phyloP scores from a whole-genome alignment of 2,113 vertebrate genomes.

The Delphinapterus leucas region DNA sequence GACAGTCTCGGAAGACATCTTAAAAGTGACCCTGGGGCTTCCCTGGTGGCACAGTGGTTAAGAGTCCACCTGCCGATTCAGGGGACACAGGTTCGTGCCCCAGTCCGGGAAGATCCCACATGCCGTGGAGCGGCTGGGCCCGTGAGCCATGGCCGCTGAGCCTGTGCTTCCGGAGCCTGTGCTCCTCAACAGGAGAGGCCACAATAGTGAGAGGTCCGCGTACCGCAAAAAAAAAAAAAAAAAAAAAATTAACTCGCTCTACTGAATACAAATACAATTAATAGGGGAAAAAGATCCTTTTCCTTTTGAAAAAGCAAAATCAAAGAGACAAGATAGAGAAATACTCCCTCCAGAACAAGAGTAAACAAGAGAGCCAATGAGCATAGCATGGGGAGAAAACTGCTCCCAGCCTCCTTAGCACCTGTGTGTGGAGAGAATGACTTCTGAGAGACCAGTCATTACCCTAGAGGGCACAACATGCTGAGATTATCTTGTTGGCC shows the following conservation, averaged over 20 bases:
- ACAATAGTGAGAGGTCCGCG: too few relatives aligned
- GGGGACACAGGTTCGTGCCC: too few relatives aligned
- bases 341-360: not conserved
- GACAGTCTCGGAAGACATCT: not conserved
- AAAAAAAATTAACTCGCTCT: not conserved
- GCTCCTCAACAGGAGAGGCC: too few relatives aligned
- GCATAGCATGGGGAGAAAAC: not conserved
- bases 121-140: too few relatives aligned
- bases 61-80: too few relatives aligned
- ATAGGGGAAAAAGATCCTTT: not conserved
- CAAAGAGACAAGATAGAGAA: not conserved
- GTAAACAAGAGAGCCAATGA: not conserved
- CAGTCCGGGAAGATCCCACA: too few relatives aligned
- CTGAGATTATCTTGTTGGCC: not conserved
- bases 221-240: too few relatives aligned
- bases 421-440: not conserved
- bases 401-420: not conserved
- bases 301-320: not conserved
- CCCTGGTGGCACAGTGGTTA: too few relatives aligned
- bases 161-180: too few relatives aligned
- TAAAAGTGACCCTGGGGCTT: not conserved
- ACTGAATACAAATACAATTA: not conserved
- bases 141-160: too few relatives aligned
- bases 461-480: not conserved
- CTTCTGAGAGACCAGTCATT: not conserved